Evolutionary conservation across 1,140 invertebrate genomes (phyloP), one percentile per base, ranked within the genome.

Genomic region (Muscidifurax raptorellus): DNA sequence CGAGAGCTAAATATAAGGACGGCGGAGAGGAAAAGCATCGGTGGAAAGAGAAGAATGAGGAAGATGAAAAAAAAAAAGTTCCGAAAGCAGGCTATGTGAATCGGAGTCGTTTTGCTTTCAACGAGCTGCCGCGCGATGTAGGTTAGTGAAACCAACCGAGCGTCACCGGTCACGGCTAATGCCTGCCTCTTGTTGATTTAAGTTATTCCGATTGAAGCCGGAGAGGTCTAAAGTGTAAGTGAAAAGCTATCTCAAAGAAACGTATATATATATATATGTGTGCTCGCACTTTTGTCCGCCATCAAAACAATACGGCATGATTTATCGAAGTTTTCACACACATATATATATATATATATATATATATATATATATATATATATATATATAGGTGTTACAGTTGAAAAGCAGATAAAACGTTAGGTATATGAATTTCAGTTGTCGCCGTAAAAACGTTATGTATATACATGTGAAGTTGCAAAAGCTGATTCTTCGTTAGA

Each of bases 131-230:
- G n/a, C n/a, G n/a, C n/a, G 91, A 93, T 92, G 90, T 93, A 90
- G 92, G 92, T 93, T 93, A 92, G 92, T 93, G 92, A 93, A 93
- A 93, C 90, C 88, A 89, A 64, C 89, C 85, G 88, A 90, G 88
- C 90, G 89, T 92, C 66, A 27, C 25, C 66, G 66, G 28, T 30
- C 90, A 89, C 87, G 86, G 85, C 80, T 84, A 86, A 86, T 84
- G 86, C 87, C 82, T 87, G 87, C 88, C 90, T 87, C 22, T 86
- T 89, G 83, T 89, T 87, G 81, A 89, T 90, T 90, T 88, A 74
- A 85, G 27, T 86, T 74, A 87, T 85, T 86, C 84, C 66, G 66
- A 69, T 69, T 69, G n/a, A n/a, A 30, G 66, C 66, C 66, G 10
- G 1, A 28, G 27, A 7, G 72, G 80, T 76, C 86, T 85, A 76